Percentiles rank a stretch among this genome's conserved stretches.
These are phyloP conservation scores for Lepidurus apus DNA, from an alignment of 1,140 invertebrate genomes.

Conservation along the genomic window DNA sequence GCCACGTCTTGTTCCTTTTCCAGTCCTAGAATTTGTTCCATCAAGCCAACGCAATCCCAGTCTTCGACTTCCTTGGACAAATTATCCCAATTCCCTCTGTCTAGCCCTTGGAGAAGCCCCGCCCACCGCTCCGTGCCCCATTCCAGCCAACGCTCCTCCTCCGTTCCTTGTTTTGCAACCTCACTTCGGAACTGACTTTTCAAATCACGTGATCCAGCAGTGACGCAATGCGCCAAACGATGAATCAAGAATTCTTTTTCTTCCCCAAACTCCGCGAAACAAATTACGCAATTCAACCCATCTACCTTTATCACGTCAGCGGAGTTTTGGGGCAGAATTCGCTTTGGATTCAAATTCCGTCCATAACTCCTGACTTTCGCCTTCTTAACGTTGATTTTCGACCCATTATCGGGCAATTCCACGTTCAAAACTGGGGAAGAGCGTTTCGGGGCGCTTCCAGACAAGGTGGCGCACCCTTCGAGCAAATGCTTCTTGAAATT, in stretches of 20 bases:
- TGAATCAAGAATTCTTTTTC: not conserved
- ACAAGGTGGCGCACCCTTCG: slow-evolving; percentile 27
- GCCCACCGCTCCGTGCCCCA: not conserved
- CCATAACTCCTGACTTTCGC: not conserved
- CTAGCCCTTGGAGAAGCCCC: not conserved
- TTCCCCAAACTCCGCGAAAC: not conserved
- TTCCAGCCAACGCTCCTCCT: not conserved
- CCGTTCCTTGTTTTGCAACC: not conserved
- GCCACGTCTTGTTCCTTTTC: not conserved
- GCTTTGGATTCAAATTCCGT: not conserved
- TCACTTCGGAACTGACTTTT: not conserved
- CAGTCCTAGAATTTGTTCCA: not conserved
- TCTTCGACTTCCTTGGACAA: not conserved
- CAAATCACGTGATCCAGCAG: not conserved
- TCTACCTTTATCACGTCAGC: not conserved
- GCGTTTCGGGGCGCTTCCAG: not conserved
- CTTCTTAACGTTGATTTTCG: not conserved
- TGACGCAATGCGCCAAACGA: not conserved
- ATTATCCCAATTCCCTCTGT: not conserved
- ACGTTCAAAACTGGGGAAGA: not conserved
- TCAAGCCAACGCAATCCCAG: not conserved
- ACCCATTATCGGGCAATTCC: not conserved
- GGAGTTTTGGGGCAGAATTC: not conserved
- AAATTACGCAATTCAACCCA: not conserved
- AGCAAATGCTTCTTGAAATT: slow-evolving; percentile 33